Conservation (phyloP, 2,888 invertebrate genomes). For the Hypsopygia costalis region DNA sequence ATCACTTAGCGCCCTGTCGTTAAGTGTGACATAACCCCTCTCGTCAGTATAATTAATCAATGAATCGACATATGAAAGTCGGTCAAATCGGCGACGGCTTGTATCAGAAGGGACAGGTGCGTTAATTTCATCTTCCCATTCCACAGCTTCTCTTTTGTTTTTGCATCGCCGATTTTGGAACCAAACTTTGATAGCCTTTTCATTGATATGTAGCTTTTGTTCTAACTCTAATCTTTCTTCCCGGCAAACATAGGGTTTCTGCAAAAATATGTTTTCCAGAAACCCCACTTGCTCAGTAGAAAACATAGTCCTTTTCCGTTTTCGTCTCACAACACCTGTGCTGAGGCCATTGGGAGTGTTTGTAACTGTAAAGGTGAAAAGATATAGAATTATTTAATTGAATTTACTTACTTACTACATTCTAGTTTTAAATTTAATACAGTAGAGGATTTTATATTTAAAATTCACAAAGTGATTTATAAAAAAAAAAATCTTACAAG, state of each 20-base stretch:
- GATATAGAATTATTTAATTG: no score
- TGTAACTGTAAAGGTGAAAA: not conserved
- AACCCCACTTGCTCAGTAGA: conserved; percentile 86
- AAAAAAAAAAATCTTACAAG: no score
- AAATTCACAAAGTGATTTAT: no score
- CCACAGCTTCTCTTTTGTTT: conserved; percentile 60
- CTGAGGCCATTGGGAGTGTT: not conserved
- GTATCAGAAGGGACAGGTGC: not conserved
- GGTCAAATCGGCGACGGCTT: not conserved
- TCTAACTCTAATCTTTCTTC: conserved; percentile 85
- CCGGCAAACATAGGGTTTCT: conserved; percentile 84
- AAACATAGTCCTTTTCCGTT: conserved; percentile 85
- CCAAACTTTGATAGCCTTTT: conserved; percentile 89
- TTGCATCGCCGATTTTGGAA: conserved; percentile 89
- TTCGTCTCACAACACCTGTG: conserved; percentile 13
- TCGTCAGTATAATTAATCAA: conserved; percentile 39
- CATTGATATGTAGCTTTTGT: conserved; percentile 79
- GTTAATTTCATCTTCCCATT: not conserved
- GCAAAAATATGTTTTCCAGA: conserved; percentile 85
- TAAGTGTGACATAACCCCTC: conserved; percentile 44
- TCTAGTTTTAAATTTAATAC: no score
- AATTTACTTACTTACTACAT: no score
- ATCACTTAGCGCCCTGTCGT: conserved; percentile 36
- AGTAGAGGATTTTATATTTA: no score
- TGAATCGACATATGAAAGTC: conserved; percentile 31